Conservation (phyloP, 2,797 vertebrate species). For the Melanotaenia nigrans region DNA sequence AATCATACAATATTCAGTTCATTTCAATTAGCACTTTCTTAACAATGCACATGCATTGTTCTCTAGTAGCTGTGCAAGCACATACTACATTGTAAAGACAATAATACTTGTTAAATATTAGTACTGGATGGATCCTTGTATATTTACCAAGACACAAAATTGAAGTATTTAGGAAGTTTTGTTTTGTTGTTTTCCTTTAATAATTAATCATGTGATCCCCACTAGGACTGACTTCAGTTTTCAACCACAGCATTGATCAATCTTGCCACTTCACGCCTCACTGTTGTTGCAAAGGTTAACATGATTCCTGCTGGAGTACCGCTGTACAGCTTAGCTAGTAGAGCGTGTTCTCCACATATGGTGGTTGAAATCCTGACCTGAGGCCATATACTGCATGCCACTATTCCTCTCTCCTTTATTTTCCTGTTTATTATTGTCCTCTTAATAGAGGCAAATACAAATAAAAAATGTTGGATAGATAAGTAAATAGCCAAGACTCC, state of each 20-base stretch:
- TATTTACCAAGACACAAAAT: too few relatives aligned
- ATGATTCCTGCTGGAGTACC: neutral
- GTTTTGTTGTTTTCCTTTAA: neutral
- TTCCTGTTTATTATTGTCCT: too few relatives aligned
- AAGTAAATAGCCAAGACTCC: too few relatives aligned
- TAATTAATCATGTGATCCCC: neutral
- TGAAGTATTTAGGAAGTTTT: neutral
- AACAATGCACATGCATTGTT: neutral
- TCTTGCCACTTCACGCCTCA: neutral
- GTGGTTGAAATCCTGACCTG: neutral
- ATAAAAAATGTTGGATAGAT: too few relatives aligned
- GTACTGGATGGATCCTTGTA: too few relatives aligned
- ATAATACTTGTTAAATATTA: too few relatives aligned
- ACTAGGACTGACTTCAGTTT: neutral
- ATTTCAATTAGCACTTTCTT: neutral
- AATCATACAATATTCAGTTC: neutral
- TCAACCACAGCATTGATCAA: neutral
- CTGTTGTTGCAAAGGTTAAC: neutral
- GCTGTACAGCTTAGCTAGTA: neutral
- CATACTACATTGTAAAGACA: too few relatives aligned
- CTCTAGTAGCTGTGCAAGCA: too few relatives aligned
- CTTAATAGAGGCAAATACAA: too few relatives aligned
- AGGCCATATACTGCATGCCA: too few relatives aligned
- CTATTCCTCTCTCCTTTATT: too few relatives aligned
- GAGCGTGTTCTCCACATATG: neutral